Evolutionary conservation across 2,797 vertebrate genomes (phyloP).

Genomic region (Enteromius fasciolatus): DNA sequence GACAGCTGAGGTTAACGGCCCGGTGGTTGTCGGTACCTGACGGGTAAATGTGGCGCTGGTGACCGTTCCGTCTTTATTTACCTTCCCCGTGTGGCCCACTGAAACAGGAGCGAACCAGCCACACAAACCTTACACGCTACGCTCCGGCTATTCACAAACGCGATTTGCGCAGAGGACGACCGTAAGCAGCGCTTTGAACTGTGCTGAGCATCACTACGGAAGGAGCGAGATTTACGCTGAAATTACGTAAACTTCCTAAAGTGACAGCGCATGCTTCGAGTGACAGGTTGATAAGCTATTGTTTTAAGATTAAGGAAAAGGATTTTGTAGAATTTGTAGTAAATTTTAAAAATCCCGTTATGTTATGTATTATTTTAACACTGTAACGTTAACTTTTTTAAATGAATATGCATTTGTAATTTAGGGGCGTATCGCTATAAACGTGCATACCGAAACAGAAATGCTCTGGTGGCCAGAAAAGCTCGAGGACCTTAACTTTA

Average conservation of each 20-base stretch:
- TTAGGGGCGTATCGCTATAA: background rate
- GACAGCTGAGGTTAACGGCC: conserved; percentile 4
- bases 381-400: background rate
- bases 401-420: background rate
- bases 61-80: conserved; percentile 50
- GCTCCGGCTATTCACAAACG: conserved; percentile 53
- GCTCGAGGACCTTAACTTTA: background rate
- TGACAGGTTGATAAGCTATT: conserved; percentile 11
- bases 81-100: conserved; percentile 73
- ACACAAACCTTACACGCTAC: conserved; percentile 29
- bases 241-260: conserved; percentile 47
- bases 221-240: conserved; percentile 12
- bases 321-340: background rate
- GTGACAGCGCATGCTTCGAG: conserved; percentile 48
- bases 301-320: background rate
- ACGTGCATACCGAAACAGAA: background rate
- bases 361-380: background rate
- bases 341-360: background rate
- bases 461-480: background rate
- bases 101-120: conserved; percentile 55
- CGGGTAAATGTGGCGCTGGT: conserved; percentile 8
- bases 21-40: background rate
- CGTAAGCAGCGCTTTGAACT: background rate
- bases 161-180: background rate
- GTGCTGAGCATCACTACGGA: background rate